Conservation (phyloP, 2,797 vertebrate species). For the Synaphobranchus kaupii region DNA sequence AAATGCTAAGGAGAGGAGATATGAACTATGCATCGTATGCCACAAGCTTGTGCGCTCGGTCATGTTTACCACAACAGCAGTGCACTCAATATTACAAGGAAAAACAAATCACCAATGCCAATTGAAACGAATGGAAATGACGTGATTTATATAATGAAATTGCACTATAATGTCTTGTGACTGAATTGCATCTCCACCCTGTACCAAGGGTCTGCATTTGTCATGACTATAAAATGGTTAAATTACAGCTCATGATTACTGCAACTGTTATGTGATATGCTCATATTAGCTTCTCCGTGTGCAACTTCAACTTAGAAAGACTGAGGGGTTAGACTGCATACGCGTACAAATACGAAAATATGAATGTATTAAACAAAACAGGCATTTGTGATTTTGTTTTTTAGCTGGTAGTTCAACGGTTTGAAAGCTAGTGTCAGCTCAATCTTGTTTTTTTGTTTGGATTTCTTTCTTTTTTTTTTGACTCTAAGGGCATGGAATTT, state of each 20-base stretch:
- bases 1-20: background rate
- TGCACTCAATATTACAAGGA: background rate
- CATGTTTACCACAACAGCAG: background rate
- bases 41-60: background rate
- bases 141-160: background rate
- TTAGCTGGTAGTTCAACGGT: background rate
- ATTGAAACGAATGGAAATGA: background rate
- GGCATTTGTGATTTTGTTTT: too few species aligned
- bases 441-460: background rate
- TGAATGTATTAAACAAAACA: background rate
- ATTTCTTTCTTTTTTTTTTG: background rate
- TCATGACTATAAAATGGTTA: background rate
- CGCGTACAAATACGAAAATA: background rate
- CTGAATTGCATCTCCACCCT: background rate
- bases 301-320: background rate
- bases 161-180: background rate
- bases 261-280: background rate
- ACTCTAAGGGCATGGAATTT: background rate
- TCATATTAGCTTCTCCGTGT: background rate
- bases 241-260: conserved; percentile 10
- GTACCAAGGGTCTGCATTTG: background rate
- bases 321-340: background rate
- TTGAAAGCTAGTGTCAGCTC: background rate
- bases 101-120: background rate
- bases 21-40: background rate